Evolutionary conservation across 2,113 vertebrate species (phyloP), one percentile per base, ranked within the genome.

Genomic region (Oncorhynchus gorbuscha): DNA sequence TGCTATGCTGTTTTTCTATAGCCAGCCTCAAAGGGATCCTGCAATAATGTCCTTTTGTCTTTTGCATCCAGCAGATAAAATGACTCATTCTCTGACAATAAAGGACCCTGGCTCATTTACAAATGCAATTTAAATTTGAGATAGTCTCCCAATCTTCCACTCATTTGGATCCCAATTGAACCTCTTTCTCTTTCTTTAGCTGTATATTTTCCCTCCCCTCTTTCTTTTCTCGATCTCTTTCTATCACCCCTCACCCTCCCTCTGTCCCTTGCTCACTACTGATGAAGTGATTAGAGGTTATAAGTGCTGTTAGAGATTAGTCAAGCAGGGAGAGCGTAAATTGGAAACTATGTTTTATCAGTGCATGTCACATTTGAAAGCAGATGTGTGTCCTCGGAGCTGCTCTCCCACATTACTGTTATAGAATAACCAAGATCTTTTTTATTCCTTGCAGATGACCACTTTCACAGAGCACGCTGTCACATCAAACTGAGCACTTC

Each of bases 341-440:
- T 97, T 97, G 95, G 95, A 95, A 95, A 93, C 94, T 95, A 96
- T 97, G 95, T 96, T 96, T 96, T 96, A 98, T 96, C 95, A 95
- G 94, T 88, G 91, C 93, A 93, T 94, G 93, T 95, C 94, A 92
- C 93, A 88, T 93, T 94, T 91, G 92, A 95, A 90, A 94, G 94
- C 94, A 92, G 94, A 95, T 91, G 93, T 94, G 95, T 75, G 64
- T 93, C 93, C 94, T 93, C 88, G 76, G 88, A 94, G 92, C 94
- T 95, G 95, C 94, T 95, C 94, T 92, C 94, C 94, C 95, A 93
- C 94, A 95, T 96, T 95, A 95, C 92, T 75, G 94, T 93, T 92
- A 94, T 91, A 92, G 94, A 95, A 94, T 96, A 95, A 97, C 95
- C 95, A 94, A 94, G 94, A 92, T 94, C 91, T 93, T 88, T 92